phyloP scores from a whole-genome alignment of 2,888 invertebrate species.

The Trimorus sp. region DNA sequence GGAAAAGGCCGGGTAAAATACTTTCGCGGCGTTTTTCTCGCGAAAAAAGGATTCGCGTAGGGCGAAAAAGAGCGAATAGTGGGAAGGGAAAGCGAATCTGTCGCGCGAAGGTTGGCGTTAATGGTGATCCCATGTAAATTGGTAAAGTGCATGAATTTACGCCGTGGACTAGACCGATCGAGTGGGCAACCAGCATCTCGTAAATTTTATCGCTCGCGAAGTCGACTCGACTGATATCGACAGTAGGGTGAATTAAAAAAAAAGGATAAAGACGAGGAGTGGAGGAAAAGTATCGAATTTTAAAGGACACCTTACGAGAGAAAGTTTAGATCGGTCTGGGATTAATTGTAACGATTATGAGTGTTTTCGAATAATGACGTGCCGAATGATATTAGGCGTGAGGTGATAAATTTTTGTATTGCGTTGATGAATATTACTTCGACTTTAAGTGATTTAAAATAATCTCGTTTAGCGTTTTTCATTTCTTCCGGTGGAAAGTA shows the following conservation, averaged over 20 bases:
- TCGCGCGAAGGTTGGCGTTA: constrained; percentile 24
- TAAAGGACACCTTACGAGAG: constrained; percentile 1
- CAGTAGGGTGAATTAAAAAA: not conserved
- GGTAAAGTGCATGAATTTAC: constrained; percentile 37
- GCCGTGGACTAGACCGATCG: constrained; percentile 19
- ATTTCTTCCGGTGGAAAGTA: too few relatives aligned
- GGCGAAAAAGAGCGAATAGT: constrained; percentile 4
- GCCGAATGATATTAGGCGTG: too few relatives aligned
- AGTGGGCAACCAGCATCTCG: constrained; percentile 17
- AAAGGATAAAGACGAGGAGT: not conserved
- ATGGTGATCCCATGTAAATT: constrained; percentile 41
- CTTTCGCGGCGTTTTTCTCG: constrained; percentile 26
- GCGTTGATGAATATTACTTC: too few relatives aligned
- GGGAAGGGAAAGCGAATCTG: constrained; percentile 23
- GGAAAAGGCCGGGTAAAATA: constrained; percentile 18
- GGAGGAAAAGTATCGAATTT: constrained; percentile 1
- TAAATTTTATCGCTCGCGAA: constrained; percentile 22
- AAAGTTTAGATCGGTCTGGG: not conserved
- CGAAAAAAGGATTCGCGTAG: constrained; percentile 14
- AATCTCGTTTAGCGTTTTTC: too few relatives aligned
- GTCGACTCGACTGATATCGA: constrained; percentile 22
- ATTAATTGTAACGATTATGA: not conserved
- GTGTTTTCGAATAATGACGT: too few relatives aligned
- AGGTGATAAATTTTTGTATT: too few relatives aligned
- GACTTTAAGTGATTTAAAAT: too few relatives aligned